These are phyloP conservation scores for Pampusana beccarii DNA, from an alignment of 2,113 vertebrate genomes.

Conservation along the genomic window DNA sequence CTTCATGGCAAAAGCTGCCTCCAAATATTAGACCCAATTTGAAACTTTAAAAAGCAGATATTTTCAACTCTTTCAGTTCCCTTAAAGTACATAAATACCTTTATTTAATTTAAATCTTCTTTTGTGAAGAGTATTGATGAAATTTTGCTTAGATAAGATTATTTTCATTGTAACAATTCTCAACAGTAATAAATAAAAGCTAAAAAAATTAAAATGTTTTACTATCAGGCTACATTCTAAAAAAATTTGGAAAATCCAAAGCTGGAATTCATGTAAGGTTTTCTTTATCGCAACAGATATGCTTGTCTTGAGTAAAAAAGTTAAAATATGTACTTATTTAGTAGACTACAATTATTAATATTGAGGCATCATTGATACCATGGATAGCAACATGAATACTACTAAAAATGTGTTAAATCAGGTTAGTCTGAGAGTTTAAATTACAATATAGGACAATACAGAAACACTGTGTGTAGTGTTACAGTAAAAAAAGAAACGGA, in stretches of 20 bases:
- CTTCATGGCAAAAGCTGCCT: not conserved
- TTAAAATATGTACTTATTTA: not conserved
- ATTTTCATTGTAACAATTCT: not conserved
- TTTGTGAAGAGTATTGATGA: not conserved
- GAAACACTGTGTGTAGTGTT: not conserved
- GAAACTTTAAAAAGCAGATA: not conserved
- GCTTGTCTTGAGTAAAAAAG: not conserved
- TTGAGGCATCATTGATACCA: not conserved
- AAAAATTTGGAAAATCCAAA: not conserved
- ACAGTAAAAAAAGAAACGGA: not conserved
- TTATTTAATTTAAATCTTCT: not conserved
- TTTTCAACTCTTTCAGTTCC: not conserved
- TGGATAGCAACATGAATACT: not conserved
- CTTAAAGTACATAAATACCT: not conserved
- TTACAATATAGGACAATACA: not conserved
- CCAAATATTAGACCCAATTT: not conserved
- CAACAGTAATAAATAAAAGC: not conserved
- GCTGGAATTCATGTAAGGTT: not conserved
- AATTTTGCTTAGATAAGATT: not conserved
- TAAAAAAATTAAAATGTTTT: not conserved
- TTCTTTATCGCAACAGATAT: not conserved
- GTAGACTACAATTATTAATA: not conserved
- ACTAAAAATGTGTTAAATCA: not conserved
- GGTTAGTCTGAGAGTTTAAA: not conserved
- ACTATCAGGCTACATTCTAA: not conserved